Percentiles rank a stretch among this genome's conserved stretches.
phyloP scores from a whole-genome alignment of 1,140 invertebrate genomes.

The Telenomus remus region DNA sequence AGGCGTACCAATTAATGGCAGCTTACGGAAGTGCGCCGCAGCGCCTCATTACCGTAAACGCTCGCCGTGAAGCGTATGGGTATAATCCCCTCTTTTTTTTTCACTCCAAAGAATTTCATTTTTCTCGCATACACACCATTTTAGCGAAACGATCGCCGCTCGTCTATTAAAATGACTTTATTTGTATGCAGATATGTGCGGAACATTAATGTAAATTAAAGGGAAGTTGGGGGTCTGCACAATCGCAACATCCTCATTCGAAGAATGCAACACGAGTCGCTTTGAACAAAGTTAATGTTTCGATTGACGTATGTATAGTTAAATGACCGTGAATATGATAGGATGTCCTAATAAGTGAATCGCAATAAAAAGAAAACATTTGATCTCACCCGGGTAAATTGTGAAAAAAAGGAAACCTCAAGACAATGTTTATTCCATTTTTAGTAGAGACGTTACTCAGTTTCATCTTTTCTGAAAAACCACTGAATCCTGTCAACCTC shows the following conservation, averaged over 20 bases:
- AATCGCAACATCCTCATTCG: slow-evolving; percentile 37
- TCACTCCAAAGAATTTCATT: not conserved
- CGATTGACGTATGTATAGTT: slow-evolving; percentile 19
- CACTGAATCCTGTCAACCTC: too few species aligned
- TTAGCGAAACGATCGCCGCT: not conserved
- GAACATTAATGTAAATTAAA: slow-evolving; percentile 28
- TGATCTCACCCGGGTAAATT: not conserved
- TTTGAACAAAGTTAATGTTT: slow-evolving; percentile 33
- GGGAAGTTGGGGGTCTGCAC: slow-evolving; percentile 26
- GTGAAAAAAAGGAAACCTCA: not conserved
- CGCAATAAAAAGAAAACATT: not conserved
- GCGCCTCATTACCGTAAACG: slow-evolving; percentile 8
- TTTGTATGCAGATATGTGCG: slow-evolving; percentile 6
- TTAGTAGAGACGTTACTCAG: not conserved
- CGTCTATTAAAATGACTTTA: not conserved
- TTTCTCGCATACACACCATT: not conserved
- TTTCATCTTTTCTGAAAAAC: not conserved
- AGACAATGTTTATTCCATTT: not conserved
- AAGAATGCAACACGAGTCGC: slow-evolving; percentile 20
- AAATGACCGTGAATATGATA: slow-evolving; percentile 4
- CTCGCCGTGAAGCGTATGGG: slow-evolving; percentile 1
- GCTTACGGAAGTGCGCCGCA: slow-evolving; percentile 16
- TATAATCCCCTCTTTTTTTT: not conserved
- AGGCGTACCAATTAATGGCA: slow-evolving; percentile 8
- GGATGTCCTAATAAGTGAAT: slow-evolving; percentile 16